Conservation (phyloP, 2,888 invertebrate species). For the Andricus curvator region DNA sequence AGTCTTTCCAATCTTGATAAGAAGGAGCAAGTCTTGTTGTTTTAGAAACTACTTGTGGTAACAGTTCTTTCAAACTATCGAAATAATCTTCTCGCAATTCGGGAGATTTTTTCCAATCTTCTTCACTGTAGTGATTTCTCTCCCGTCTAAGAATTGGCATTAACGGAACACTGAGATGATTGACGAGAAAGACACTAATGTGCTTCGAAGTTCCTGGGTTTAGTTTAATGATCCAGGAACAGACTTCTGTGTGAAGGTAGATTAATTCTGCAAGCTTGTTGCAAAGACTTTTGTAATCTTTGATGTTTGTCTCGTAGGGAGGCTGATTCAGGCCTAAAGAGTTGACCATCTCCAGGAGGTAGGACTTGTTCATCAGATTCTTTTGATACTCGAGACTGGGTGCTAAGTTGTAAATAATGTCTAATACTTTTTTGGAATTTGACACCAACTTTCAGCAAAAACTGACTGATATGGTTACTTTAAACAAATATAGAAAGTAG, state of each 20-base stretch:
- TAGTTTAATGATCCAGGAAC: constrained; percentile 59
- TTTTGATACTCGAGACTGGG: constrained; percentile 57
- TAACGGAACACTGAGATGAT: constrained; percentile 64
- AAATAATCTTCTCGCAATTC: constrained; percentile 48
- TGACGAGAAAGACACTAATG: constrained; percentile 59
- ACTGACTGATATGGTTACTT: not conserved
- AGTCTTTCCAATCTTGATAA: constrained; percentile 58
- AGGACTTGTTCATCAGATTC: constrained; percentile 55
- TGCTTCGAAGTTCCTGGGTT: constrained; percentile 57
- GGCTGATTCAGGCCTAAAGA: constrained; percentile 55
- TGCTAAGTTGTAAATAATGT: not conserved
- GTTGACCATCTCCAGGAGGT: constrained; percentile 50
- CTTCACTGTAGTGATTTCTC: constrained; percentile 48
- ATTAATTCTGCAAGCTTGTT: constrained; percentile 57
- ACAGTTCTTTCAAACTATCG: constrained; percentile 48
- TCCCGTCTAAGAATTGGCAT: constrained; percentile 62
- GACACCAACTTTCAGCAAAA: too few species aligned
- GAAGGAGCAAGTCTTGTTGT: constrained; percentile 50
- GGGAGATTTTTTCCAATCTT: constrained; percentile 47
- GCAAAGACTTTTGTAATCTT: constrained; percentile 58
- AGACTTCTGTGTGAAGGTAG: constrained; percentile 56
- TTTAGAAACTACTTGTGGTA: constrained; percentile 54
- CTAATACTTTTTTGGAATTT: too few species aligned
- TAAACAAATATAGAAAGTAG: not conserved
- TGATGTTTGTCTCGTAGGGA: constrained; percentile 45